Evolutionary conservation across 2,888 invertebrate species (phyloP).

Genomic region (Apamea monoglypha): DNA sequence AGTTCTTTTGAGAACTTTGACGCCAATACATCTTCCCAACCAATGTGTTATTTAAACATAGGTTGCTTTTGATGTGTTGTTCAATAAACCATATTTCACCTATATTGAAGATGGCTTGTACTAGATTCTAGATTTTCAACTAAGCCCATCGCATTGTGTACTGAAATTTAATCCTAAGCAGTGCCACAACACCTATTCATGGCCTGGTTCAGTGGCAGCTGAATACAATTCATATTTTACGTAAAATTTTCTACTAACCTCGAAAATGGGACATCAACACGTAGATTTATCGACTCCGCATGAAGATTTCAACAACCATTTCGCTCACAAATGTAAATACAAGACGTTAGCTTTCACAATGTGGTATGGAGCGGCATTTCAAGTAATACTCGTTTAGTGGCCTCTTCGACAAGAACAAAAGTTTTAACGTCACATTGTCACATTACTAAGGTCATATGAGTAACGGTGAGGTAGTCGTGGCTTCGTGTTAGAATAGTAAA

Average conservation of each 20-base stretch:
- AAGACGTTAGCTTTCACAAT: conserved; percentile 79
- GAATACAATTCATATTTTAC: neutral
- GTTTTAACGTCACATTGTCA: conserved; percentile 84
- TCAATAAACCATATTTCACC: neutral
- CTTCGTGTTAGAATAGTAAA: conserved; percentile 51
- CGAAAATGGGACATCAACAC: conserved; percentile 29
- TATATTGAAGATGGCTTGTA: neutral
- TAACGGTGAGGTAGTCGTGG: conserved; percentile 57
- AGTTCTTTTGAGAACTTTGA: neutral
- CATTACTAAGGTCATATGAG: conserved; percentile 77
- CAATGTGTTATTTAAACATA: neutral
- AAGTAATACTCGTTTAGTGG: conserved; percentile 83
- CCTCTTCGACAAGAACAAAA: conserved; percentile 83
- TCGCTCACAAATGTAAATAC: conserved; percentile 67
- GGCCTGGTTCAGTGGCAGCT: neutral
- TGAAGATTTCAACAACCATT: conserved; percentile 62
- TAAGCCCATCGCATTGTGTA: neutral
- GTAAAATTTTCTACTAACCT: neutral
- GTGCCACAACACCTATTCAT: neutral
- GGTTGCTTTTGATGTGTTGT: neutral
- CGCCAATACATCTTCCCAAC: neutral
- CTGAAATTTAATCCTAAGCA: neutral
- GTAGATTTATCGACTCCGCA: conserved; percentile 41
- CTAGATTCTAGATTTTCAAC: neutral
- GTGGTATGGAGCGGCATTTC: conserved; percentile 70